Evolutionary conservation across 2,113 vertebrate genomes (phyloP), one percentile per base, ranked within the genome.

Genomic region (Eupsittula cactorum): DNA sequence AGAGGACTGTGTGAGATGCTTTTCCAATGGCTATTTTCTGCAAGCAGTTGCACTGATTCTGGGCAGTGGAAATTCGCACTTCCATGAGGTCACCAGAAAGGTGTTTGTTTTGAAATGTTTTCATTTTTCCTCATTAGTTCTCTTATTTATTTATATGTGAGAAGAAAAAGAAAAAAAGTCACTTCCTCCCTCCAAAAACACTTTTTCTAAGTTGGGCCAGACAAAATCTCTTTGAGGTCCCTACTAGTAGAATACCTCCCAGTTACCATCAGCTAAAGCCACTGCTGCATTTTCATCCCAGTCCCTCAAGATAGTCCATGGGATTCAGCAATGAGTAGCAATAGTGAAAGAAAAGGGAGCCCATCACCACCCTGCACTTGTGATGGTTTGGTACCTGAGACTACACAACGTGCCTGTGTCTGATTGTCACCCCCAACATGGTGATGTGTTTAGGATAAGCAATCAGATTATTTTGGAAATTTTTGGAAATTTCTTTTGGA

Each of bases 351-450:
- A 35, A 23, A 35, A 42, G 27, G 41, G 27, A 90, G 6, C 7
- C 17, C 31, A 15, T 27, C 20, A 11, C 15, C 33, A 19, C 14
- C 20, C 19, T 5, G 4, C 1, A 0, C 31, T 49, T 0, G 0
- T 35, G 19, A 16, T 29, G 10, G 6, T 27, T 63, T 55, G n/a
- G 23, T 33, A 11, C 23, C 33, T 39, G 31, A 29, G 39, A 15
- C 70, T 86, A 25, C 64, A 8, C 5, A 3, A 27, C 18, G 4
- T 2, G 3, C 11, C 25, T 42, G 14, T 50, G 81, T 42, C 37
- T 57, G 49, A 46, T 2, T 31, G 31, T 21, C 28, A 39, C 10
- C 62, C 46, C 14, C 29, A 86, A 71, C 7, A 41, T 0, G 1
- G 35, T 20, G 19, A 7, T 1, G 2, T 41, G 25, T 47, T 67